Evolutionary conservation across 2,113 vertebrate species (phyloP).

Genomic region (Felis catus): DNA sequence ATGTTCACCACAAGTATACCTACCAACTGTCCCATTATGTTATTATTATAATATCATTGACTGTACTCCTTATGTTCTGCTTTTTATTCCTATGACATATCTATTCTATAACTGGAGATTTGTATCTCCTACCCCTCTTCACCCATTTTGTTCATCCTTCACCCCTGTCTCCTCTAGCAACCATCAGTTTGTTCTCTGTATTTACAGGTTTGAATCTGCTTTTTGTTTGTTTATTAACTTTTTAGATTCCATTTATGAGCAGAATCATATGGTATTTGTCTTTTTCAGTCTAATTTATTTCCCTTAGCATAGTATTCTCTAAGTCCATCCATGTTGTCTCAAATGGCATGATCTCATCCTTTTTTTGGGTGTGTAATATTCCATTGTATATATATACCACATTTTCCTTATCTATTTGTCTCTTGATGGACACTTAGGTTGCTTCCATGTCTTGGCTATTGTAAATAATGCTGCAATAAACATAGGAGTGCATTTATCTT

Average conservation of each 20-base stretch:
- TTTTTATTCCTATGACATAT: neutral
- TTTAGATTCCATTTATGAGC: neutral
- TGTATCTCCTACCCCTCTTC: neutral
- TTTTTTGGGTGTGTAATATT: neutral
- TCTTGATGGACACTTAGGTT: neutral
- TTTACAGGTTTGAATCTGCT: neutral
- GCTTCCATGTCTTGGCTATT: neutral
- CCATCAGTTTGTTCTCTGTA: neutral
- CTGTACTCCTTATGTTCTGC: neutral
- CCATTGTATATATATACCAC: neutral
- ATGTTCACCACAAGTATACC: neutral
- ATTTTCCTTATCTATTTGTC: neutral
- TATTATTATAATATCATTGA: neutral
- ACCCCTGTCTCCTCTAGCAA: neutral
- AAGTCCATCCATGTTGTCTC: neutral
- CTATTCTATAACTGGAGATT: neutral
- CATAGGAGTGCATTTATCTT: neutral
- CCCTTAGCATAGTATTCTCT: neutral
- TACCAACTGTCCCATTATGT: neutral
- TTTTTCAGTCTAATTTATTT: neutral
- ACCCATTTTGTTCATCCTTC: neutral
- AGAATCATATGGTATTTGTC: neutral
- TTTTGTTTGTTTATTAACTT: neutral
- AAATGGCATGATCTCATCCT: neutral
- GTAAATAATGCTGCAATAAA: neutral